Base-by-base conservation (phyloP, 2,797 vertebrate genomes). In the Gadopsis marmoratus region DNA sequence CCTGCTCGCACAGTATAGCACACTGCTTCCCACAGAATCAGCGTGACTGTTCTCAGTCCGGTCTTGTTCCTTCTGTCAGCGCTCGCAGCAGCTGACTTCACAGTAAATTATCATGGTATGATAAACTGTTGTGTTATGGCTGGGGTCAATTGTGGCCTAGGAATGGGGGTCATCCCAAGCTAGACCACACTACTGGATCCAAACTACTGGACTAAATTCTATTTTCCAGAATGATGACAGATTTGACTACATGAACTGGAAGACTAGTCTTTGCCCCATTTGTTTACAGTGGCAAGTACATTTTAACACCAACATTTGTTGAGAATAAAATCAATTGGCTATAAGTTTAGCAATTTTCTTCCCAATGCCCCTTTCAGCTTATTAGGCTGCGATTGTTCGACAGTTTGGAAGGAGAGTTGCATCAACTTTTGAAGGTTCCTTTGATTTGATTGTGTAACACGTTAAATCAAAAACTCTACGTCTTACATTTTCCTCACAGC, bases 81-180 rank as follows among this genome's bases (percentile, higher is more conserved):
- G n/a, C 39, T 63, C 3, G 1, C 9, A 69, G 73, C 78, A 86
- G 83, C 81, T 88, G 67, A 88, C 79, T 89, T 86, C 78, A 86
- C 70, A 71, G 64, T 71, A 41, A 60, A 76, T 89, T 71, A 79
- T 74, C 33, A 10, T 29, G 39, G 23, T 33, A 21, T 56, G 45
- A 62, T 47, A 26, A 79, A 71, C 51, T 73, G 65, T 9, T 74
- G 7, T 0, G 17, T 61, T 67, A 50, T 39, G 39, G 35, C 64
- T 51, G 6, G 4, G 37, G 23, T 26, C 26, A 29, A 12, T 35
- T 74, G 31, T 41, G 21, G 35, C 39, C 48, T 31, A 43, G 37
- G n/a, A 71, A 43, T 50, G 39, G 16, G 13, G n/a, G 19, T 72
- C 68, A 67, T 50, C 23, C 2, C 10, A 47, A 23, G 12, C 17